Evolutionary conservation across 2,888 invertebrate genomes (phyloP).

Genomic region (Dione vanillae): DNA sequence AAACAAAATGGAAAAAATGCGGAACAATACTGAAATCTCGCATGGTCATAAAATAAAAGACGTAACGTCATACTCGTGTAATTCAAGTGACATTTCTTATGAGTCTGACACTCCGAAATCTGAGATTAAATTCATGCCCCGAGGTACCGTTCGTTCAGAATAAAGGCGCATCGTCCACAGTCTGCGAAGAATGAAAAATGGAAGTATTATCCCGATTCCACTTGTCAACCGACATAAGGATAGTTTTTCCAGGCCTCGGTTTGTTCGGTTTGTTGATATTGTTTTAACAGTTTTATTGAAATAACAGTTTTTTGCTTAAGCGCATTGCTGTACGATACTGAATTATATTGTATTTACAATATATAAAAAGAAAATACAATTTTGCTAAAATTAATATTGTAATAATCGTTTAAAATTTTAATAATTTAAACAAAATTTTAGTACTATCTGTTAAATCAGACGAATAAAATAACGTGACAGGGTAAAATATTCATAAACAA

Average conservation of each 20-base stretch:
- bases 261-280: constrained; percentile 42
- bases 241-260: constrained; percentile 56
- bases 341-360: background rate
- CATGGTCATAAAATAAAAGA: constrained; percentile 34
- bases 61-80: constrained; percentile 32
- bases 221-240: constrained; percentile 69
- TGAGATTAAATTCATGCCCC: constrained; percentile 82
- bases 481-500: constrained; percentile 74
- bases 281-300: constrained; percentile 41
- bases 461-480: constrained; percentile 50
- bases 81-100: constrained; percentile 71
- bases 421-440: background rate
- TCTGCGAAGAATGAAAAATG: constrained; percentile 78
- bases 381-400: background rate
- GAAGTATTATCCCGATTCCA: constrained; percentile 75
- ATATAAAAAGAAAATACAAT: too few relatives aligned
- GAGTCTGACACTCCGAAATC: constrained; percentile 75
- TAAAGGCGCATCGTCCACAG: constrained; percentile 74
- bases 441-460: constrained; percentile 10
- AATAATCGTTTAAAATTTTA: background rate
- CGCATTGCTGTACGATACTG: background rate
- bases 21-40: constrained; percentile 37
- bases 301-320: constrained; percentile 1
- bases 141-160: constrained; percentile 77
- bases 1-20: constrained; percentile 53